Evolutionary conservation across 2,113 vertebrate genomes (phyloP).

Genomic region (Oncorhynchus tshawytscha): DNA sequence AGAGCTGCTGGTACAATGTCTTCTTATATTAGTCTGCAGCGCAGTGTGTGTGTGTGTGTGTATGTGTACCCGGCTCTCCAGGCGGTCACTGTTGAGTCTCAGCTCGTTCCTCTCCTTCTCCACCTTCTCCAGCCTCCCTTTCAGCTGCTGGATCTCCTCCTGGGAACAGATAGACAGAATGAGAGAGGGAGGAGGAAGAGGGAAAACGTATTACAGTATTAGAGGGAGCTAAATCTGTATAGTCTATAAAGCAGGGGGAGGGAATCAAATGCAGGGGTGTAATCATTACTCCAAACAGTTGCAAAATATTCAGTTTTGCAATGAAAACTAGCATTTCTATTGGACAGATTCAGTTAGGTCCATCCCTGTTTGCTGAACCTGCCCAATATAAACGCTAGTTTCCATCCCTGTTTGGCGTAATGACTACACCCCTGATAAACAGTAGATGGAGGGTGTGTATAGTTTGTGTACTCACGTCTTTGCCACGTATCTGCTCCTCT

Average conservation of each 20-base stretch:
- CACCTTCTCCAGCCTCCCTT: constrained; percentile 87
- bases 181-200: background rate
- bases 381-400: background rate
- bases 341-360: too few species aligned
- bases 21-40: background rate
- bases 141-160: constrained; percentile 96
- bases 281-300: background rate
- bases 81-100: constrained; percentile 88
- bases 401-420: background rate
- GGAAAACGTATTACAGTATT: background rate
- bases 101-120: constrained; percentile 95
- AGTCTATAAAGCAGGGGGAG: background rate
- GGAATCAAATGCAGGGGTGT: background rate
- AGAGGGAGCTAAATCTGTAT: background rate
- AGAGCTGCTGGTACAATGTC: background rate
- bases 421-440: background rate
- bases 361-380: background rate
- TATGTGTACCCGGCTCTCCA: constrained; percentile 85
- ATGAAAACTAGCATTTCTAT: too few species aligned
- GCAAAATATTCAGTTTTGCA: too few species aligned
- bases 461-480: constrained; percentile 79
- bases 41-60: constrained; percentile 4
- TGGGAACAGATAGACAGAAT: constrained; percentile 43
- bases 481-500: constrained; percentile 92
- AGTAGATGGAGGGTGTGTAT: background rate